Evolutionary conservation across 2,888 invertebrate species (phyloP).

Genomic region (Rhamnusium bicolor): DNA sequence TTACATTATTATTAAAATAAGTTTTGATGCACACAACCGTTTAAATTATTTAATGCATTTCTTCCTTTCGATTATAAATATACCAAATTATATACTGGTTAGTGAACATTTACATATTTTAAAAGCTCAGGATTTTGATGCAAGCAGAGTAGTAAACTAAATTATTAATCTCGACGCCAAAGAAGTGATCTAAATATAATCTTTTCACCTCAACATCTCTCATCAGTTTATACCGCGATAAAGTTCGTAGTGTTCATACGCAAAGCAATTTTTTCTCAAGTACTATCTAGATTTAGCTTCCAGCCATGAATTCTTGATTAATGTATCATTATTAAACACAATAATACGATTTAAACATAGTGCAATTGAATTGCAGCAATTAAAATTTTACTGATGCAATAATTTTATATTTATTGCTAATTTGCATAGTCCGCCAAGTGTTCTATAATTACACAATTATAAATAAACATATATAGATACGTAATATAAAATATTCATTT

Average conservation of each 20-base stretch:
- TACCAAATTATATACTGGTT: background rate
- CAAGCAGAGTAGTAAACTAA: background rate
- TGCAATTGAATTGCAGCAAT: slow-evolving; percentile 27
- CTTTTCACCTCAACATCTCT: slow-evolving; percentile 23
- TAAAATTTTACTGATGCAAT: slow-evolving; percentile 30
- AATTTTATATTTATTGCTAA: slow-evolving; percentile 35
- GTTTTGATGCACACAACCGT: background rate
- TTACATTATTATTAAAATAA: too few relatives aligned
- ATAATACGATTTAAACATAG: slow-evolving; percentile 34
- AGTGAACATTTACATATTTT: background rate
- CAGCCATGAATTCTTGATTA: slow-evolving; percentile 27
- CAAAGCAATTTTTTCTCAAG: slow-evolving; percentile 6
- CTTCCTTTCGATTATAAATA: background rate
- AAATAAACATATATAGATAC: background rate
- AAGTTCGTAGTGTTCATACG: slow-evolving; percentile 4
- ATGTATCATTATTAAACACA: slow-evolving; percentile 40
- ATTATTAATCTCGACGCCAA: slow-evolving; percentile 16
- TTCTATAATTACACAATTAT: slow-evolving; percentile 33
- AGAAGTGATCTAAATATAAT: slow-evolving; percentile 33
- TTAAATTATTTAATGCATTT: background rate
- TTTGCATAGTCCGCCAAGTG: slow-evolving; percentile 23
- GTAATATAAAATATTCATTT: background rate
- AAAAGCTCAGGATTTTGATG: background rate
- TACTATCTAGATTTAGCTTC: slow-evolving; percentile 14
- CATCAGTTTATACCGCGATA: slow-evolving; percentile 28